Evolutionary conservation across 2,888 invertebrate species (phyloP).

Genomic region (Caenorhabditis sp.): DNA sequence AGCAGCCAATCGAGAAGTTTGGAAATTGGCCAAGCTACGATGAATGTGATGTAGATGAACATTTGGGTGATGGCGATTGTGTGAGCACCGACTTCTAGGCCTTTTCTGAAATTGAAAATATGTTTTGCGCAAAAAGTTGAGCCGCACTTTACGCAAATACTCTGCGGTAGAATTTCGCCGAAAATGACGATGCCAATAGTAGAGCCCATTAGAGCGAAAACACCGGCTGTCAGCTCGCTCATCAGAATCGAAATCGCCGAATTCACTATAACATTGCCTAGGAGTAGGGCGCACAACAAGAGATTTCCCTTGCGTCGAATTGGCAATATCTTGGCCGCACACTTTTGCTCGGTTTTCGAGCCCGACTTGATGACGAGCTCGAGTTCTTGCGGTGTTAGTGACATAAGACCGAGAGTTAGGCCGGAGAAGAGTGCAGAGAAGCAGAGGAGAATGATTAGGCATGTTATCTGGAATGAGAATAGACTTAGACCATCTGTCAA

Average conservation of each 20-base stretch:
- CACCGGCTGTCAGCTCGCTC: conserved; percentile 81
- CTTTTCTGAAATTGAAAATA: conserved; percentile 78
- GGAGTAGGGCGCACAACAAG: conserved; percentile 79
- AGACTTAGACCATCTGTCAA: too few species aligned
- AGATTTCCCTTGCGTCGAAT: conserved; percentile 93
- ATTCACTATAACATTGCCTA: conserved; percentile 76
- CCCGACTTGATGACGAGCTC: conserved; percentile 65
- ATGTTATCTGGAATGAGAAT: conserved; percentile 46
- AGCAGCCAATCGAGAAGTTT: conserved; percentile 63
- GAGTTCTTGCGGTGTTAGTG: conserved; percentile 79
- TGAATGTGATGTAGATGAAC: conserved; percentile 89
- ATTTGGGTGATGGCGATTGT: conserved; percentile 55
- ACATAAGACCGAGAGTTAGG: conserved; percentile 93
- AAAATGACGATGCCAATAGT: conserved; percentile 85
- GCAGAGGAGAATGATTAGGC: conserved; percentile 79
- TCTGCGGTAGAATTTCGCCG: conserved; percentile 78
- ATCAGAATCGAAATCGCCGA: conserved; percentile 89
- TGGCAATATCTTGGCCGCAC: conserved; percentile 86
- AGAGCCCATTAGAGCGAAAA: conserved; percentile 65
- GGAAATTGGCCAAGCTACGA: conserved; percentile 78
- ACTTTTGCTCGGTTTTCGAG: conserved; percentile 72
- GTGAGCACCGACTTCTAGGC: conserved; percentile 58
- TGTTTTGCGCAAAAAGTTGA: not conserved
- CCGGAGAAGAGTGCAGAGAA: conserved; percentile 96
- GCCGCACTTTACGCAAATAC: conserved; percentile 68